Evolutionary conservation across 2,797 vertebrate species (phyloP), one percentile per base, ranked within the genome.

Genomic region (Gastrophryne carolinensis): DNA sequence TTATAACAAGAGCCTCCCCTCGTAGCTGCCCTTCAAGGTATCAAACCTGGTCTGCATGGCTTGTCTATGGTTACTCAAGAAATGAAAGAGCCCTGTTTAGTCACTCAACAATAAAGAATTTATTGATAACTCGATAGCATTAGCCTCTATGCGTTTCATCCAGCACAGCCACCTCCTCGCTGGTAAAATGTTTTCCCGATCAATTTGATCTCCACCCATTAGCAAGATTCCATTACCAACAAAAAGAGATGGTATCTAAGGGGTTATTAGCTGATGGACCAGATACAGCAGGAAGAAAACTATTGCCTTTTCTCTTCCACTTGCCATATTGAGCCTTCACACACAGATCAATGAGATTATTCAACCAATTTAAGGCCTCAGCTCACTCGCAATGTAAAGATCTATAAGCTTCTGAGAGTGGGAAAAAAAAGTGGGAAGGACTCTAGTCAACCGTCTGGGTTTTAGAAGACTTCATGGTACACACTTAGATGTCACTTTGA

Each of bases 291-390:
- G 47, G 11, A n/a, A 61, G 29, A 30, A 19, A 15, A 11, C 66
- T 61, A 29, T 61, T 15, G 35, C 29, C 26, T 72, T 60, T 60
- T 71, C 54, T 13, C 11, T 63, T 34, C 53, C n/a, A 32, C 21
- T 54, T 26, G 32, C 58, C 84, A 85, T 70, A 75, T 79, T 83
- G 80, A 82, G 81, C 57, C 58, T 85, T 87, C 82, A 85, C 84
- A 85, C 83, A 79, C 66, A 56, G 82, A 86, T 87, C 84, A 78
- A 85, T 85, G 81, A 72, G 58, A 72, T 72, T 65, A 54, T 49
- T 76, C 47, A 30, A 69, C 35, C 37, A 62, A 64, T 71, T 64
- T 47, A 34, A 61, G 61, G 50, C 58, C 50, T 64, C 23, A 21
- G n/a, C 30, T 63, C 13, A 5, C 32, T 35, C 47, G 23, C 17